Evolutionary conservation across 1,140 invertebrate species (phyloP), one percentile per base, ranked within the genome.

Genomic region (Trissolcus basalis): DNA sequence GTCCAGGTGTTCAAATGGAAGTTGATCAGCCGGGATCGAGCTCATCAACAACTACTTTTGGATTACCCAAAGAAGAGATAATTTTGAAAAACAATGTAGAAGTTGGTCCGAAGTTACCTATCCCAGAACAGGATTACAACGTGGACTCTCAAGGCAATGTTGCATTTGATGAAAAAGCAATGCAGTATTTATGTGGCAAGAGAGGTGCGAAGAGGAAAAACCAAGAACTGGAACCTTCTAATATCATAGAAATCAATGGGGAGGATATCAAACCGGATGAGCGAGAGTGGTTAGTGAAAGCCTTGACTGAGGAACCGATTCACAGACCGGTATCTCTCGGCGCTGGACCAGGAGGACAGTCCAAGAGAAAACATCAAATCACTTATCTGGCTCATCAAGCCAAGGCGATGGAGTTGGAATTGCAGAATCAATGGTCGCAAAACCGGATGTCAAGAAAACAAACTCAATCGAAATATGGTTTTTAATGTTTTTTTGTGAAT

Each of bases 371-470:
- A 87, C 96, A 98, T 90, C 97, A 98, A 89, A 98, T 98, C 76
- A 98, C 96, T 2, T 98, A 98, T 87, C 90, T 98, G 59, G 96
- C 97, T 7, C 94, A 95, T 85, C 95, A 96, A 91, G 96, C 96
- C 14, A 98, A 98, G 88, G 96, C 95, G 44, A 95, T 97, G 89
- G 96, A 98, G 87, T 87, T 96, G 69, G 96, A 97, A 84, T 86
- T 98, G 10, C 95, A 98, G 85, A 97, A 97, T 85, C 93, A 96
- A 86, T 98, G 97, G 97, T 93, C 96, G 1, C 91, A 93, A 73
- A 98, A 96, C 82, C 92, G 93, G 82, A 91, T 94, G 86, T 94
- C 93, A 8, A 93, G 93, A 74, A 91, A 93, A 82, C 94, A 96
- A 85, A 96, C 96, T 27, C 94, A 95, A 84, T 93, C 93, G 0